Evolutionary conservation across 2,113 vertebrate genomes (phyloP).

Genomic region (Caloenas nicobarica): DNA sequence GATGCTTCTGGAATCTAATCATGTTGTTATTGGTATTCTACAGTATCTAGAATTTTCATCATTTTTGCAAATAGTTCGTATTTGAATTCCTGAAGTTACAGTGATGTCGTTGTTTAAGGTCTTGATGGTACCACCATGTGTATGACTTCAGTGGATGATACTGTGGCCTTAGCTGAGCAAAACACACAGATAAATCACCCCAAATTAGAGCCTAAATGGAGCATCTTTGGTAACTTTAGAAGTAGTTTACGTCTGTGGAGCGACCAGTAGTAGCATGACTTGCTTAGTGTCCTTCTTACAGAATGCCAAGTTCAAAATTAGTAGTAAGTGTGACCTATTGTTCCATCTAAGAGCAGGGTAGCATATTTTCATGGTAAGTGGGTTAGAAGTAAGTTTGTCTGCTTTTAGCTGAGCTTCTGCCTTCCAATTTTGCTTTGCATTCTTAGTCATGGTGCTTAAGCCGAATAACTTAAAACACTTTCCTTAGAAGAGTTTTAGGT

Average conservation of each 20-base stretch:
- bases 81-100: neutral
- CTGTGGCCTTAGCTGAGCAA: neutral
- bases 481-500: neutral
- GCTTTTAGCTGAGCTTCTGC: neutral
- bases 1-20: neutral
- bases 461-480: neutral
- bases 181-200: neutral
- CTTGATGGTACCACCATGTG: neutral
- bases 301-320: neutral
- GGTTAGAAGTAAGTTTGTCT: neutral
- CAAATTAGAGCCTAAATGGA: neutral
- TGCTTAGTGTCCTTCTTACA: neutral
- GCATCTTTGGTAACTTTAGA: neutral
- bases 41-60: neutral
- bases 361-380: neutral
- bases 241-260: neutral
- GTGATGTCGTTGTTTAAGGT: neutral
- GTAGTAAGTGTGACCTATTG: neutral
- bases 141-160: neutral
- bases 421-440: neutral
- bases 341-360: neutral
- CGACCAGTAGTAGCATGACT: rapidly evolving
- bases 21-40: neutral
- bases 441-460: neutral
- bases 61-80: neutral